phyloP scores from a whole-genome alignment of 1,140 invertebrate species.

The Drosophila varians region DNA sequence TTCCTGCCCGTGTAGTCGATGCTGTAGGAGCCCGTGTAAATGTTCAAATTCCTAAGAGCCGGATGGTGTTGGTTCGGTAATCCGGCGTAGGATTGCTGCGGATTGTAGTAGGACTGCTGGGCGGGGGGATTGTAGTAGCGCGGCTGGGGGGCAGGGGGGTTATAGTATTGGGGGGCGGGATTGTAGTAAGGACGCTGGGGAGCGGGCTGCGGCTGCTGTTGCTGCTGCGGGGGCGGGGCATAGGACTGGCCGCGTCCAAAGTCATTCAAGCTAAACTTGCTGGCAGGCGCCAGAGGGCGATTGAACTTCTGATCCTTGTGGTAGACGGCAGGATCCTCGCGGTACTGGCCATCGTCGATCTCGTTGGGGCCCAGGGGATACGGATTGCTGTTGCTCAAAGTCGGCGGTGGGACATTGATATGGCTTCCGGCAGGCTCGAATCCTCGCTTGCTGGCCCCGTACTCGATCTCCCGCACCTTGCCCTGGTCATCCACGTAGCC shows the following conservation, averaged over 20 bases:
- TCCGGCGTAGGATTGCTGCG: slow-evolving; percentile 63
- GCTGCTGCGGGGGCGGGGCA: slow-evolving; percentile 48
- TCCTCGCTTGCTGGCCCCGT: slow-evolving; percentile 93
- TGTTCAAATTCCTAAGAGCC: slow-evolving; percentile 70
- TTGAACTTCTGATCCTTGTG: slow-evolving; percentile 90
- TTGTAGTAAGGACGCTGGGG: slow-evolving; percentile 80
- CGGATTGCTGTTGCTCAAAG: slow-evolving; percentile 84
- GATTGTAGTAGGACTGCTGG: slow-evolving; percentile 59
- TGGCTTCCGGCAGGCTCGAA: slow-evolving; percentile 92
- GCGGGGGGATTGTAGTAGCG: slow-evolving; percentile 82
- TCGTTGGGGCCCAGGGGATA: slow-evolving; percentile 87
- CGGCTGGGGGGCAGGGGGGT: slow-evolving; percentile 66
- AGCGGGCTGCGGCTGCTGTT: slow-evolving; percentile 17
- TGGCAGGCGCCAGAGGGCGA: slow-evolving; percentile 72
- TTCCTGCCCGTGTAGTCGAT: slow-evolving; percentile 81
- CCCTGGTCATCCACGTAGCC: slow-evolving; percentile 91
- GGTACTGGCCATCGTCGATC: slow-evolving; percentile 92
- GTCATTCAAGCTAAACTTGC: slow-evolving; percentile 74
- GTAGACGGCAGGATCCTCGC: slow-evolving; percentile 91
- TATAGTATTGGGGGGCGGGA: slow-evolving; percentile 60
- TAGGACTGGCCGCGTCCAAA: slow-evolving; percentile 56
- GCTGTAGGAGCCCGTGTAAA: slow-evolving; percentile 80
- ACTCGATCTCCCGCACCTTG: slow-evolving; percentile 92
- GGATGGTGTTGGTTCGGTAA: slow-evolving; percentile 75
- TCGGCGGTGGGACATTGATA: slow-evolving; percentile 92